These are phyloP conservation scores for Pyrochroa serraticornis DNA, from an alignment of 2,888 invertebrate species.

Conservation along the genomic window DNA sequence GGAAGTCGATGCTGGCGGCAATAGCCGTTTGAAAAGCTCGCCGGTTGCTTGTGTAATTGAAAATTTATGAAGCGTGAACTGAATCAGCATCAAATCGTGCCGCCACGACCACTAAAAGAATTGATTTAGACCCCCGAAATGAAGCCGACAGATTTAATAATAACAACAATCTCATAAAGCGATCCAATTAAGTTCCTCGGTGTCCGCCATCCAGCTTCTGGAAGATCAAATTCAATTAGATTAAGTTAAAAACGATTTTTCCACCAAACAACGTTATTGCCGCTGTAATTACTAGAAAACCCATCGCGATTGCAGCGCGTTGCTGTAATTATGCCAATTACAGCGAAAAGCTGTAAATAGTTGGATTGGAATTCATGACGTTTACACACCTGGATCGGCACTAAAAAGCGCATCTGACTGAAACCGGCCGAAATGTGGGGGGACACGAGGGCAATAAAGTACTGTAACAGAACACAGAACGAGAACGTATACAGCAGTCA, in stretches of 20 bases:
- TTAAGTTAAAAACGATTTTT: neutral
- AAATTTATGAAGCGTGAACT: constrained; percentile 25
- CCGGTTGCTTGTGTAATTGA: constrained; percentile 7
- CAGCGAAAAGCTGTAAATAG: too few relatives aligned
- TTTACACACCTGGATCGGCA: neutral
- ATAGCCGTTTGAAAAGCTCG: neutral
- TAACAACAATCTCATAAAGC: neutral
- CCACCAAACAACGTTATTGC: neutral
- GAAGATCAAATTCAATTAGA: neutral
- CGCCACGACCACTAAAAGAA: constrained; percentile 5
- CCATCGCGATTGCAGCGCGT: too few relatives aligned
- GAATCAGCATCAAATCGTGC: constrained; percentile 17
- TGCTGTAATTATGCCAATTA: too few relatives aligned
- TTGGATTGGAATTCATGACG: neutral
- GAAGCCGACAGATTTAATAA: neutral
- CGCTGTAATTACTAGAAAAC: neutral
- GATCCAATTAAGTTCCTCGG: neutral
- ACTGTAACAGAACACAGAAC: constrained; percentile 22
- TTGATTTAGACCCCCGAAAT: constrained; percentile 5
- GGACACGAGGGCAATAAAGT: constrained; percentile 8
- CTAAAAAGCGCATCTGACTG: neutral
- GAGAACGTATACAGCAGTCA: constrained; percentile 24
- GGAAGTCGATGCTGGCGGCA: neutral
- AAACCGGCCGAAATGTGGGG: constrained; percentile 1
- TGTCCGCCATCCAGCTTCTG: too few relatives aligned